Percentiles rank a stretch among this genome's conserved stretches.
Conservation (phyloP, 2,797 vertebrate species). For the Microctenopoma stevenorrisi region DNA sequence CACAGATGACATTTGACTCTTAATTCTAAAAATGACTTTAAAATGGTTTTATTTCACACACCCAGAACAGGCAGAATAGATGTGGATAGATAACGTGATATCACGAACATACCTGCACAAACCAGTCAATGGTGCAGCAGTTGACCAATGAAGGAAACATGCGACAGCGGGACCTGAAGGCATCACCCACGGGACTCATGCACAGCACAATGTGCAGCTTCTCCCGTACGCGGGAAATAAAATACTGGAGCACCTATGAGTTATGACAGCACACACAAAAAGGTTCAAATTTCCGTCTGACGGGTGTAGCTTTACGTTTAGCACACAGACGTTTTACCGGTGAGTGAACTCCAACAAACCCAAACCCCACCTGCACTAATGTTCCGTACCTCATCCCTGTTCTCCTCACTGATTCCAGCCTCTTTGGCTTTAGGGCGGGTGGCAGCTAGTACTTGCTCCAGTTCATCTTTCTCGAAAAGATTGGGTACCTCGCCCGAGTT, state of each 20-base stretch:
- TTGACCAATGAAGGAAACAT: constrained; percentile 93
- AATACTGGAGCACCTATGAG: constrained; percentile 87
- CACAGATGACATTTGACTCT: too few species aligned
- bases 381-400: constrained; percentile 86
- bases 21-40: too few species aligned
- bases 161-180: constrained; percentile 88
- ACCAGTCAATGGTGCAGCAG: constrained; percentile 91
- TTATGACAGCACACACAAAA: constrained; percentile 11
- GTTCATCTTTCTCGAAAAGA: constrained; percentile 89
- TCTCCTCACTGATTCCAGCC: constrained; percentile 86
- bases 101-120: constrained; percentile 83
- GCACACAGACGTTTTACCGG: too few species aligned
- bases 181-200: constrained; percentile 89
- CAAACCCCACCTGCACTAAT: too few species aligned
- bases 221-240: constrained; percentile 87
- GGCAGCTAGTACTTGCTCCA: constrained; percentile 86
- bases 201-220: constrained; percentile 90
- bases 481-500: constrained; percentile 89
- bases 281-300: too few species aligned
- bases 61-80: too few species aligned
- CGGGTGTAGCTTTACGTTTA: too few species aligned
- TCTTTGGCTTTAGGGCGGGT: constrained; percentile 88
- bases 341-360: too few species aligned
- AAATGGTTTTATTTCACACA: too few species aligned
- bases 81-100: too few species aligned